phyloP scores from a whole-genome alignment of 2,888 invertebrate species.

The Esperia sulphurella region DNA sequence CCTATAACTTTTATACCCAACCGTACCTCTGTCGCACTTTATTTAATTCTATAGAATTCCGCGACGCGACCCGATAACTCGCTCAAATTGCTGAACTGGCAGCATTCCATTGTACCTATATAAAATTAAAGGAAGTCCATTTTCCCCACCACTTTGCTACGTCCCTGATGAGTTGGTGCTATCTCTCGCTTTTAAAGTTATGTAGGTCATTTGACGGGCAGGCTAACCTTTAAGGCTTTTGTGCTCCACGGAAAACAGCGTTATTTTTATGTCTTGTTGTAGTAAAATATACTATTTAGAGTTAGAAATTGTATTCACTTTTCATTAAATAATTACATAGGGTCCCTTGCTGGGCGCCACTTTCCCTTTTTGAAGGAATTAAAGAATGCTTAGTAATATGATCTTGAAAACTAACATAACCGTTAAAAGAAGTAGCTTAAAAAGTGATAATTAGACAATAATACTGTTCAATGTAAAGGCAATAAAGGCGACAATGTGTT shows the following conservation, averaged over 20 bases:
- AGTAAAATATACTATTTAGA: neutral
- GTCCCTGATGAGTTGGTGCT: slow-evolving; percentile 24
- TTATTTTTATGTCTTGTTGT: neutral
- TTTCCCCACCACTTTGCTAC: slow-evolving; percentile 41
- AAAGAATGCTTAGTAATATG: neutral
- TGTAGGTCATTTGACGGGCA: slow-evolving; percentile 35
- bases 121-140: slow-evolving; percentile 56
- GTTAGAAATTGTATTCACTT: neutral
- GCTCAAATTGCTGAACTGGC: slow-evolving; percentile 48
- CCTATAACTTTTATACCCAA: slow-evolving; percentile 34
- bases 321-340: neutral
- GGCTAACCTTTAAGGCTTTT: neutral
- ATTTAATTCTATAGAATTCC: slow-evolving; percentile 50
- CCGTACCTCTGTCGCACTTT: slow-evolving; percentile 32
- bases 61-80: slow-evolving; percentile 38
- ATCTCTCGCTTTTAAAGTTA: slow-evolving; percentile 35
- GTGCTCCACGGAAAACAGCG: neutral
- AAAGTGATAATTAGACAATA: too few species aligned
- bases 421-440: neutral
- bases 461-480: slow-evolving; percentile 15
- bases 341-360: neutral
- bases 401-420: neutral
- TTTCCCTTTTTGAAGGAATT: neutral
- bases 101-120: slow-evolving; percentile 41
- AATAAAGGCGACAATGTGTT: slow-evolving; percentile 25